Conservation (phyloP, 2,888 invertebrate genomes). For the Urechis unicinctus region DNA sequence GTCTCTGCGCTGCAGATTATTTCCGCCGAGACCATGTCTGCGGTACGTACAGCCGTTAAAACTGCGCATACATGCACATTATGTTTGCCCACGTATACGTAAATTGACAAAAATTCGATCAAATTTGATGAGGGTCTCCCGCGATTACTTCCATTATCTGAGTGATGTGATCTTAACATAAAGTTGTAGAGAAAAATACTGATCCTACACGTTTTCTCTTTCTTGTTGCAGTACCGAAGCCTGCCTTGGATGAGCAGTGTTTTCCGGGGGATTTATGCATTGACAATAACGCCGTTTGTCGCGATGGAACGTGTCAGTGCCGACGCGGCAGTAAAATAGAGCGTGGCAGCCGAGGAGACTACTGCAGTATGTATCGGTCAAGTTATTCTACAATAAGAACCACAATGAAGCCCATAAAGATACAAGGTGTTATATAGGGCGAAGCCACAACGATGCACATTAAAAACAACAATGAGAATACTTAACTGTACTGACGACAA, state of each 20-base stretch:
- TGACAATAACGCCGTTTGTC: constrained; percentile 14
- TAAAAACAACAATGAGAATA: no score
- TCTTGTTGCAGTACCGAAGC: constrained; percentile 3
- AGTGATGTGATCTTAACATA: no score
- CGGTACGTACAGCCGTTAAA: constrained; percentile 7
- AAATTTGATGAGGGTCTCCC: no score
- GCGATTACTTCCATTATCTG: no score
- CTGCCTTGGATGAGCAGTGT: constrained; percentile 7
- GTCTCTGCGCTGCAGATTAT: constrained; percentile 14
- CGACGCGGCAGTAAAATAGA: constrained; percentile 9
- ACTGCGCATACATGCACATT: not conserved
- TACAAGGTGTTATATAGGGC: no score
- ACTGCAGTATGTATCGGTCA: constrained; percentile 11
- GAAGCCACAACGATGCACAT: no score
- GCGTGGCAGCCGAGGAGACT: not conserved
- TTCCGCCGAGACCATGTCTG: constrained; percentile 14
- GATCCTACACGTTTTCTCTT: not conserved
- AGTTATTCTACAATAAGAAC: no score
- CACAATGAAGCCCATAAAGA: no score
- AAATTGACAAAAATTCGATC: no score
- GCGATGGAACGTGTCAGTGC: constrained; percentile 15
- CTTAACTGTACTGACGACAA: no score
- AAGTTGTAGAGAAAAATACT: no score
- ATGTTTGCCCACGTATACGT: no score
- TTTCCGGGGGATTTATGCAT: constrained; percentile 7